These are phyloP conservation scores for Pseudomyrmex sp. DNA, from an alignment of 1,140 invertebrate species.

Conservation along the genomic window DNA sequence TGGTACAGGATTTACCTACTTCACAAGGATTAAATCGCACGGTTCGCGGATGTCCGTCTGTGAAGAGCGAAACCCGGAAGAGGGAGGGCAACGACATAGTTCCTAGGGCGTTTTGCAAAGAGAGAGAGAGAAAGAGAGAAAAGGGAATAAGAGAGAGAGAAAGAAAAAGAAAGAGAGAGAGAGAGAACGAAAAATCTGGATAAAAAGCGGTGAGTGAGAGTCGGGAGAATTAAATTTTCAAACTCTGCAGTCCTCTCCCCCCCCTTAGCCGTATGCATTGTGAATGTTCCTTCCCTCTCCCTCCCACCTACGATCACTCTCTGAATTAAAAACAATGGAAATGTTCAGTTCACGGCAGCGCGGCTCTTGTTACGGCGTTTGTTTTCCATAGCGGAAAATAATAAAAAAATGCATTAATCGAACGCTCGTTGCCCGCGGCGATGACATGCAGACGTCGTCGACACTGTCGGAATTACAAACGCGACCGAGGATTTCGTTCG, in stretches of 20 bases:
- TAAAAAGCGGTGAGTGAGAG: conserved; percentile 43
- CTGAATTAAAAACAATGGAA: conserved; percentile 60
- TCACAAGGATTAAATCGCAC: conserved; percentile 54
- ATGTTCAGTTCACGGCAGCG: conserved; percentile 47
- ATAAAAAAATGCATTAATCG: conserved; percentile 57
- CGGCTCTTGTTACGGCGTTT: conserved; percentile 54
- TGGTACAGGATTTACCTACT: conserved; percentile 39
- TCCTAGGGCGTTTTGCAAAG: not conserved
- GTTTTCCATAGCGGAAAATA: conserved; percentile 54
- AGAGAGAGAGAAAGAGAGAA: not conserved
- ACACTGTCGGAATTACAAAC: conserved; percentile 11
- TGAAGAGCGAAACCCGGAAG: conserved; percentile 34
- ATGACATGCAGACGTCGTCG: conserved; percentile 39
- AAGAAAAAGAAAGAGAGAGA: not conserved
- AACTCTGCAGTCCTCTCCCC: conserved; percentile 8
- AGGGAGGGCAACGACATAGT: conserved; percentile 27
- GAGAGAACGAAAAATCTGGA: conserved; percentile 1
- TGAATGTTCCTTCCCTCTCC: not conserved
- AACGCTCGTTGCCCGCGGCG: conserved; percentile 31
- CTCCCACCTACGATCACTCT: conserved; percentile 14
- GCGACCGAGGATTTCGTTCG: not conserved
- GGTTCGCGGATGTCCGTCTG: conserved; percentile 42
- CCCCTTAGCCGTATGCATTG: conserved; percentile 15
- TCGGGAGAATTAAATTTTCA: conserved; percentile 63
- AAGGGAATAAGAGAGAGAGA: not conserved